Evolutionary conservation across 2,113 vertebrate species (phyloP), one percentile per base, ranked within the genome.

Genomic region (Glaucidium brasilianum): DNA sequence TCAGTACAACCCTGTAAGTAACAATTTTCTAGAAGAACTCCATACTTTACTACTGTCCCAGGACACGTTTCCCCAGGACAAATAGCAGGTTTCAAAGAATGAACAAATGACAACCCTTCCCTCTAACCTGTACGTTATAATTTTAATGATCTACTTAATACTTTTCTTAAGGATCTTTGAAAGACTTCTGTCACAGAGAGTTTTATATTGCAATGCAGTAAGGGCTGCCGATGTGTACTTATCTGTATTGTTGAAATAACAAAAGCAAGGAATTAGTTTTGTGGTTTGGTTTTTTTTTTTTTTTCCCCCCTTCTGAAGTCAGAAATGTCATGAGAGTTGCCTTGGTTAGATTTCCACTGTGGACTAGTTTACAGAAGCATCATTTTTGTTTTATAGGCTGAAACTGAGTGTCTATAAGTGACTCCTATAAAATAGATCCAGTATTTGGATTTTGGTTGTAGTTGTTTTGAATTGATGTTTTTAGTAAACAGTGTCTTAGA

Each of bases 1-100:
- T 98, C 99, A 99, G 98, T 99, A 99, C 98, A 99, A 99, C 97
- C 99, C 99, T 95, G 99, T 99, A 97, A 99, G 99, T 99, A 81
- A 49, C 32, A 23, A 6, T 72, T 91, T 60, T 93, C 3, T 13
- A 25, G 9, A 64, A 50, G 3, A 47, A 2, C n/a, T 76, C 3
- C 11, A 5, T 77, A 23, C 14, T 62, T 55, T 12, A 5, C 20
- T 83, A 2, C 21, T 74, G n/a, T 20, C 5, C 3, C 25, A 52
- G 35, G 47, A 56, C 14, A 26, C 41, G 39, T 39, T 39, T 39
- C 39, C 39, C 39, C 39, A 39, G 39, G 39, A 55, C n/a, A 73
- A 53, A 9, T 52, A 66, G 27, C 37, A 45, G 19, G 12, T 80
- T 86, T 69, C 34, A 53, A 15, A 79, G 32, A 32, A 34, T 0